A percentile compares a stretch with the other conserved stretches of the same genome.
Conservation (phyloP, 2,797 vertebrate species). For the Vespertilio murinus region DNA sequence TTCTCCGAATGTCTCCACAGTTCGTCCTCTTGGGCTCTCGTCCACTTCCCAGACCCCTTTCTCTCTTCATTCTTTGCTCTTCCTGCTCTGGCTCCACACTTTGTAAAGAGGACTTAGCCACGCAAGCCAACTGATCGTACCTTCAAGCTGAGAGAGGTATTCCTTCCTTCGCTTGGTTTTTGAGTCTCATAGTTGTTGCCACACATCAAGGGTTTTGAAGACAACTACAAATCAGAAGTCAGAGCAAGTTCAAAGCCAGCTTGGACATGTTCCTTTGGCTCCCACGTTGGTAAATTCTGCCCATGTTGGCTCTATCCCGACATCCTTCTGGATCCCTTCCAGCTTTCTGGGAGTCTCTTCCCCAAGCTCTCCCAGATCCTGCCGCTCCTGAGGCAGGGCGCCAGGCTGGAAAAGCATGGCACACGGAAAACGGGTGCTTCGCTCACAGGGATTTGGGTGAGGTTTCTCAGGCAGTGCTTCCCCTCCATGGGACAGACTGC, state of each 20-base stretch:
- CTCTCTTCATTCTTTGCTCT: not conserved
- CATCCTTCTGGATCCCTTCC: not conserved
- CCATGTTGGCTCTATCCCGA: not conserved
- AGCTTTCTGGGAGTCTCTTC: not conserved
- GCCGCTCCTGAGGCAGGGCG: not conserved
- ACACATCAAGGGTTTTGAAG: not conserved
- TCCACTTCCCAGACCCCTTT: not conserved
- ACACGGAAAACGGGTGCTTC: not conserved
- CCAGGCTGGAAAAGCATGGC: not conserved
- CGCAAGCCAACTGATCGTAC: not conserved
- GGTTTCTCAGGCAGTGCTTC: not conserved
- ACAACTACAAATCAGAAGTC: not conserved
- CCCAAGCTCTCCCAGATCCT: not conserved
- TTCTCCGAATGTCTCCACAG: not conserved
- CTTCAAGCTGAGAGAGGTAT: not conserved
- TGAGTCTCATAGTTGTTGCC: not conserved
- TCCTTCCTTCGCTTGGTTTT: constrained; percentile 19
- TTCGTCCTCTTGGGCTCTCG: not conserved
- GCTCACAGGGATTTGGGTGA: not conserved
- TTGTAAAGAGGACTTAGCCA: not conserved
- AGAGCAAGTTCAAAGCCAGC: not conserved
- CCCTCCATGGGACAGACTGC: not conserved
- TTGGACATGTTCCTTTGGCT: constrained; percentile 31
- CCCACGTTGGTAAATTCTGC: not conserved
- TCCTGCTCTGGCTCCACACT: not conserved